These are phyloP conservation scores for Rissa tridactyla DNA, from an alignment of 2,113 vertebrate genomes.

Conservation along the genomic window DNA sequence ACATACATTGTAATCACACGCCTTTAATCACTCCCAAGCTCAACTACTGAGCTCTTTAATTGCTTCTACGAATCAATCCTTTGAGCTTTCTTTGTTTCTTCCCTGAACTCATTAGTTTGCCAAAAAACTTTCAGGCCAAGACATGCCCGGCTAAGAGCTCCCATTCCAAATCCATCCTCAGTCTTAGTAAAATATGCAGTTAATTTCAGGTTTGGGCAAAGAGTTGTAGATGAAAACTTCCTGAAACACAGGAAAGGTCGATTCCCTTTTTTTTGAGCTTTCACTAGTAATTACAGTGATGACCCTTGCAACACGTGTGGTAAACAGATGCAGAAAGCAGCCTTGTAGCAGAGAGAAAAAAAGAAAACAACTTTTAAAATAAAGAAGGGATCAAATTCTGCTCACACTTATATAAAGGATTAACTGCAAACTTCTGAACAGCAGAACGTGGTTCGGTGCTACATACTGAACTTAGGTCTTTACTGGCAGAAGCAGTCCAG, in stretches of 20 bases:
- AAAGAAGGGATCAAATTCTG: neutral
- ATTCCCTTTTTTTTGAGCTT: neutral
- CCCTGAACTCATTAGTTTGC: neutral
- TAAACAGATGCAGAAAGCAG: neutral
- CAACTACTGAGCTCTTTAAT: neutral
- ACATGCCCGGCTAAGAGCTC: neutral
- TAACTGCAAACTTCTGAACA: neutral
- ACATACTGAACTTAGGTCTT: neutral
- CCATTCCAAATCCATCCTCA: neutral
- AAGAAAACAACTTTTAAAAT: neutral
- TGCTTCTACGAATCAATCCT: neutral
- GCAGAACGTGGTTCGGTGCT: neutral
- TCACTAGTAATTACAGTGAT: neutral
- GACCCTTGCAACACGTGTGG: neutral
- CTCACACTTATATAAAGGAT: neutral
- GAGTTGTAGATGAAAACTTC: neutral
- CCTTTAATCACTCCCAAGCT: neutral
- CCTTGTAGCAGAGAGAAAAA: neutral
- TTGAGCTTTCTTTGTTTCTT: neutral
- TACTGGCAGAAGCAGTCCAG: neutral
- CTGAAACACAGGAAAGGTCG: neutral
- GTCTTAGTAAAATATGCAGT: neutral
- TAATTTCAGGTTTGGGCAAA: neutral
- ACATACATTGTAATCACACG: neutral
- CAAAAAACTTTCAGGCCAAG: constrained; percentile 2